phyloP scores from a whole-genome alignment of 1,140 invertebrate species.

The Paramacrobiotus metropolitanus region DNA sequence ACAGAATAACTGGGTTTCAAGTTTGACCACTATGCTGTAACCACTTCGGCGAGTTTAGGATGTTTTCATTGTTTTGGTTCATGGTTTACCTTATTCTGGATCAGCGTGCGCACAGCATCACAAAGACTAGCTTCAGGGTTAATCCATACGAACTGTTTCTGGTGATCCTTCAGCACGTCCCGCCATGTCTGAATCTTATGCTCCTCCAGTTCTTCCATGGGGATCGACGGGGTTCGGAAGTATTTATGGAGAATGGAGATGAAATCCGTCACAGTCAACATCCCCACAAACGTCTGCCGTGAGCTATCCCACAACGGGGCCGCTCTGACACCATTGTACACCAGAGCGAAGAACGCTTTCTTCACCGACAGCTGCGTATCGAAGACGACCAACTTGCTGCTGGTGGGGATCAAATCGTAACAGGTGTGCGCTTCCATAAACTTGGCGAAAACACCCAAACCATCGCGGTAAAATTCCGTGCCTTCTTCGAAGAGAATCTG shows the following conservation, averaged over 20 bases:
- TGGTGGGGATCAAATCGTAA: conserved; percentile 96
- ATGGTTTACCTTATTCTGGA: conserved; percentile 64
- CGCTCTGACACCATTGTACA: conserved; percentile 92
- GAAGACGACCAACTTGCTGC: conserved; percentile 94
- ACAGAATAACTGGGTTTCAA: too few relatives aligned
- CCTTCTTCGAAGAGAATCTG: neutral
- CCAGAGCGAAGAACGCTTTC: conserved; percentile 93
- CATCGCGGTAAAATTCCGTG: neutral
- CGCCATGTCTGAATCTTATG: conserved; percentile 89
- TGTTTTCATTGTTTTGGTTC: too few relatives aligned
- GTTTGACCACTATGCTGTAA: too few relatives aligned
- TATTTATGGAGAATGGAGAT: conserved; percentile 86
- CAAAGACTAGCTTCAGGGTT: conserved; percentile 32
- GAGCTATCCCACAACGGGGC: conserved; percentile 88
- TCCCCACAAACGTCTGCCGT: conserved; percentile 68
- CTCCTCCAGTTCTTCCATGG: conserved; percentile 86
- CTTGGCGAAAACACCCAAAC: conserved; percentile 49
- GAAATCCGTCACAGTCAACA: conserved; percentile 99
- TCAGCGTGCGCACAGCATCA: conserved; percentile 72
- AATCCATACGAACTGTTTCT: neutral
- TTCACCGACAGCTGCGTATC: conserved; percentile 92
- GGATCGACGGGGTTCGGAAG: conserved; percentile 42
- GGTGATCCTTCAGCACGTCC: conserved; percentile 12
- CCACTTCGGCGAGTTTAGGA: too few relatives aligned
- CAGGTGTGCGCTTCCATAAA: conserved; percentile 99